These are phyloP conservation scores for Drosophila emarginata DNA, from an alignment of 2,888 invertebrate species.

Conservation along the genomic window DNA sequence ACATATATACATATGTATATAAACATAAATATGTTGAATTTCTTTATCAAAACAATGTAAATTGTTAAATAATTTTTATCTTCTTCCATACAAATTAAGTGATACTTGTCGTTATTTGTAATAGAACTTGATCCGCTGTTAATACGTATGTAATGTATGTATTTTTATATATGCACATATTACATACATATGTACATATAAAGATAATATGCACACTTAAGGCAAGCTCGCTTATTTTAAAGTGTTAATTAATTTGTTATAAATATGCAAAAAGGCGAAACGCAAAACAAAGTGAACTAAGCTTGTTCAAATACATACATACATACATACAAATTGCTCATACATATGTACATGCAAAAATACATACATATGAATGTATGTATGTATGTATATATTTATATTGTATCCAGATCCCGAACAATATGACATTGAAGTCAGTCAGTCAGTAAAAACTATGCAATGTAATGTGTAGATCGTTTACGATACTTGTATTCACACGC, in stretches of 20 bases:
- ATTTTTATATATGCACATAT: not conserved
- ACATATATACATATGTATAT: not conserved
- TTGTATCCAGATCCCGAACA: slow-evolving; percentile 16
- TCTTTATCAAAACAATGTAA: not conserved
- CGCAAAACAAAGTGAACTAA: slow-evolving; percentile 13
- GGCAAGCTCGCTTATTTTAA: not conserved
- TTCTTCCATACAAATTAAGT: not conserved
- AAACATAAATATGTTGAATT: too few species aligned
- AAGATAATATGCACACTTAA: not conserved
- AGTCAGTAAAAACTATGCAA: slow-evolving; percentile 11
- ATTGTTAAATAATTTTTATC: not conserved
- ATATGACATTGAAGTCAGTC: slow-evolving; percentile 36
- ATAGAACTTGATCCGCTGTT: not conserved
- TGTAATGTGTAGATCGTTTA: slow-evolving; percentile 10
- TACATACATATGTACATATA: not conserved
- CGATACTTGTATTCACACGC: slow-evolving; percentile 43
- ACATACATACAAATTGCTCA: slow-evolving; percentile 20
- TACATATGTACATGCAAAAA: not conserved
- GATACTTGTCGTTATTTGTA: not conserved
- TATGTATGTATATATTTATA: not conserved
- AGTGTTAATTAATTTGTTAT: slow-evolving; percentile 49
- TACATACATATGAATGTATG: not conserved
- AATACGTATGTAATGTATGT: not conserved
- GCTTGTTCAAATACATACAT: slow-evolving; percentile 28
- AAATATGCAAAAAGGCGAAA: slow-evolving; percentile 44